Percentiles rank a stretch among this genome's conserved stretches.
Evolutionary conservation across 2,797 vertebrate species (phyloP).

Genomic region (Galagoides demidoff): DNA sequence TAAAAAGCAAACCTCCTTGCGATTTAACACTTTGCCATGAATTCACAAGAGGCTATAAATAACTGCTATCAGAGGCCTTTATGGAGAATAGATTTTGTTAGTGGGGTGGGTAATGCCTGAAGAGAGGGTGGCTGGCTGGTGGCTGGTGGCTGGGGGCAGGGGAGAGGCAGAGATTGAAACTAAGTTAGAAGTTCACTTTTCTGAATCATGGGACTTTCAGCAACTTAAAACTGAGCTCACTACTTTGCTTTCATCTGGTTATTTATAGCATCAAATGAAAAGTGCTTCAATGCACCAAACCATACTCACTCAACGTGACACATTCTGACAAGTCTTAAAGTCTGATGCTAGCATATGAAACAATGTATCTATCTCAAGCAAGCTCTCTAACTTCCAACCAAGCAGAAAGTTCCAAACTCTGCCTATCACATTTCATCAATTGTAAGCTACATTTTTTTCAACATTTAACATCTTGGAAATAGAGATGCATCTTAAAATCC

Average conservation of each 20-base stretch:
- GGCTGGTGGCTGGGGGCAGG: not conserved
- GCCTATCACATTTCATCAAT: not conserved
- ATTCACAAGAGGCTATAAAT: constrained; percentile 55
- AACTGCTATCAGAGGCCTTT: constrained; percentile 5
- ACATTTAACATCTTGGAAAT: constrained; percentile 48
- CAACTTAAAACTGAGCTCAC: constrained; percentile 54
- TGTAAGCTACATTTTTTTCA: not conserved
- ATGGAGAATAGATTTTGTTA: constrained; percentile 41
- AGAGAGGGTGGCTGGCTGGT: not conserved
- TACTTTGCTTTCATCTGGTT: constrained; percentile 19
- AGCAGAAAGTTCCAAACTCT: not conserved
- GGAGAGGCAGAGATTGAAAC: not conserved
- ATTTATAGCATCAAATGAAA: constrained; percentile 23
- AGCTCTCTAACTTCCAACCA: not conserved
- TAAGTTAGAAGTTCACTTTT: not conserved
- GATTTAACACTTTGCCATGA: constrained; percentile 59
- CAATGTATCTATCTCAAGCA: not conserved
- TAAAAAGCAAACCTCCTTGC: constrained; percentile 64
- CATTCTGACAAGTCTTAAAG: not conserved
- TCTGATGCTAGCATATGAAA: not conserved
- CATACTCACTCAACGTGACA: not conserved
- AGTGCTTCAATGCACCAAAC: not conserved
- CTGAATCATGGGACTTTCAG: not conserved
- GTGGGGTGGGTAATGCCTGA: not conserved
- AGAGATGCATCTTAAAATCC: not conserved